Percentiles rank a stretch among this genome's conserved stretches.
phyloP scores from a whole-genome alignment of 2,113 vertebrate species.

The Lutjanus erythropterus region DNA sequence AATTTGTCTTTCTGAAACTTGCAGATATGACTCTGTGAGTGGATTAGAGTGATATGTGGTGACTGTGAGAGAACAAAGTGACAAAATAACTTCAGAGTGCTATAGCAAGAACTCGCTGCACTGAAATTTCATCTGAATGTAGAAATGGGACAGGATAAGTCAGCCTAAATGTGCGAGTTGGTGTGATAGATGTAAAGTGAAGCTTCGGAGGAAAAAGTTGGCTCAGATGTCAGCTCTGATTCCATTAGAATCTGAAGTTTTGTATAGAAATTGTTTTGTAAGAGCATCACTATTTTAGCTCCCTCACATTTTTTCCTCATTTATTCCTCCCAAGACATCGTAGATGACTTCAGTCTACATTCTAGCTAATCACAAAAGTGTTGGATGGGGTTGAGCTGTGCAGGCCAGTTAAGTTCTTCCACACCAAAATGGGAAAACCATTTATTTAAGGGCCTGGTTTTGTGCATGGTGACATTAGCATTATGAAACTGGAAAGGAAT shows the following conservation, averaged over 20 bases:
- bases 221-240: conserved; percentile 30
- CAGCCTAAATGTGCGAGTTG: not conserved
- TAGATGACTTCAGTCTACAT: not conserved
- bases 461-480: not conserved
- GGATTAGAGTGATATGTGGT: conserved; percentile 7
- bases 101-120: not conserved
- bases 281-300: not conserved
- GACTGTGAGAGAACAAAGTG: conserved; percentile 23
- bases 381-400: not conserved
- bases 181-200: conserved; percentile 7
- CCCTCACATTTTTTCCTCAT: not conserved
- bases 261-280: not conserved
- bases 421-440: not conserved
- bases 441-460: not conserved
- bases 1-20: conserved; percentile 23
- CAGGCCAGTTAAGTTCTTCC: not conserved
- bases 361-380: not conserved
- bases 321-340: not conserved
- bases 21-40: conserved; percentile 13
- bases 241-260: not conserved
- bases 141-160: conserved; percentile 1
- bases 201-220: not conserved
- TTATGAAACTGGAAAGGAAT: not conserved
- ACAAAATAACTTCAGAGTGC: not conserved
- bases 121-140: not conserved